These are phyloP conservation scores for Cherax quadricarinatus DNA, from an alignment of 1,140 invertebrate genomes.

Conservation along the genomic window DNA sequence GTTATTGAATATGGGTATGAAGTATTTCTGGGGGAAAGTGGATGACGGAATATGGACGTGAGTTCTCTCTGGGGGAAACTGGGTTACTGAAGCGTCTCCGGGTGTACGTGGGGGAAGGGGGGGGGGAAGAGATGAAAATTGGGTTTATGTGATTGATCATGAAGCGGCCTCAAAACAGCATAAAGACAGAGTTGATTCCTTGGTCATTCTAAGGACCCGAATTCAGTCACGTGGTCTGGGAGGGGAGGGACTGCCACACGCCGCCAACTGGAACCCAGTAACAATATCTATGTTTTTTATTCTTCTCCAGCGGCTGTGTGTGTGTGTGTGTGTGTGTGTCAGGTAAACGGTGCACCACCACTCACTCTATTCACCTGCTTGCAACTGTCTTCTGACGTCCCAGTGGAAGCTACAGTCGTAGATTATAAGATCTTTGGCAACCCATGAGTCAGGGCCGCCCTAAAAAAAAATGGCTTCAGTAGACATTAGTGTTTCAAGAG, in stretches of 20 bases:
- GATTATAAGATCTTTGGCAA: slow-evolving; percentile 19
- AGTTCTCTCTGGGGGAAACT: neutral
- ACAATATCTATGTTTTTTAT: slow-evolving; percentile 1
- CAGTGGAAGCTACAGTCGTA: slow-evolving; percentile 9
- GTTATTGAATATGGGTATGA: too few relatives aligned
- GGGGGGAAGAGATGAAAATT: too few relatives aligned
- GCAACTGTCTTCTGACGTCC: neutral
- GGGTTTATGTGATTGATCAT: neutral
- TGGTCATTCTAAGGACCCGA: slow-evolving; percentile 59
- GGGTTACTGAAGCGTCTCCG: neutral
- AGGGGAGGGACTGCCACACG: slow-evolving; percentile 33
- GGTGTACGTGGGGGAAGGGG: too few relatives aligned
- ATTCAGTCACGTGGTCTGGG: slow-evolving; percentile 64
- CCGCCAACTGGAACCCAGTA: neutral
- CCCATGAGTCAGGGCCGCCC: slow-evolving; percentile 51
- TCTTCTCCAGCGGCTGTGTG: neutral
- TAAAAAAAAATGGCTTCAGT: slow-evolving; percentile 62
- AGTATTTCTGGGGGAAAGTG: too few relatives aligned
- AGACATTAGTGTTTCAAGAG: slow-evolving; percentile 48
- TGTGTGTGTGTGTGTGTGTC: neutral
- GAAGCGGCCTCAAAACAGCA: neutral
- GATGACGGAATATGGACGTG: too few relatives aligned
- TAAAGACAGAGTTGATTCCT: slow-evolving; percentile 30
- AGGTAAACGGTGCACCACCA: neutral
- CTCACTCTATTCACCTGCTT: neutral